Base-by-base conservation (phyloP, 2,888 invertebrate genomes). In the Dyspetes luteomarginatus region DNA sequence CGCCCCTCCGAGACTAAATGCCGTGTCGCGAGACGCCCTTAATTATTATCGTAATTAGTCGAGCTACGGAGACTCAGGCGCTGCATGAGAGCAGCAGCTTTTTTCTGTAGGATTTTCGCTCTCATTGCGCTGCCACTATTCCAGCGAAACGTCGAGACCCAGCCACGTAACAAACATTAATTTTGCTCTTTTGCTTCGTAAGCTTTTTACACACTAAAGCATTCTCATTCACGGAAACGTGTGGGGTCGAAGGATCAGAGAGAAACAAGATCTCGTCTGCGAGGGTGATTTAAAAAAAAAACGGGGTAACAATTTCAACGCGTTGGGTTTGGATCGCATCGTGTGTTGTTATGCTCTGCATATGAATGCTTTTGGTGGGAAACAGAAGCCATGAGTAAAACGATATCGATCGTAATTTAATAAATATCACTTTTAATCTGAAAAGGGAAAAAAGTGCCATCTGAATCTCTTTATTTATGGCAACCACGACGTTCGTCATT, bases 41-140 rank as follows among this genome's bases (percentile, higher is more conserved):
- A 79, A 79, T 79, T 79, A 79, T 79, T 74, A 74, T 79, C 74
- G 74, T 74, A 79, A 67, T 79, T 74, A 79, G 78, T 74, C 74
- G 78, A 56, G 73, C 28, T 52, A 30, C 68, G 68, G 5, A 17
- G 48, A 17, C 17, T 48, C 17, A 17, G 15, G 45, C 28, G 52
- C 43, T 28, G 55, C 50, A 62, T 55, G 36, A 55, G 56, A 41
- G 52, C 62, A 24, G 15, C 55, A 43, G 64, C 43, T 73, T 64
- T 30, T 67, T 50, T 50, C 48, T 22, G 4, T n/a, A 5, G 5
- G 9, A 15, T 9, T 24, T 52, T 67, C 52, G 52, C 52, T 22
- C 28, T 24, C 36, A 5, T 24, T 3, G 22, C 52, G 24, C 41
- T 36, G 2, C n/a, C n/a, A 48, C 19, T 36, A 30, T 52, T 52